These are phyloP conservation scores for Protonemura montana DNA, from an alignment of 2,888 invertebrate species.

Conservation along the genomic window DNA sequence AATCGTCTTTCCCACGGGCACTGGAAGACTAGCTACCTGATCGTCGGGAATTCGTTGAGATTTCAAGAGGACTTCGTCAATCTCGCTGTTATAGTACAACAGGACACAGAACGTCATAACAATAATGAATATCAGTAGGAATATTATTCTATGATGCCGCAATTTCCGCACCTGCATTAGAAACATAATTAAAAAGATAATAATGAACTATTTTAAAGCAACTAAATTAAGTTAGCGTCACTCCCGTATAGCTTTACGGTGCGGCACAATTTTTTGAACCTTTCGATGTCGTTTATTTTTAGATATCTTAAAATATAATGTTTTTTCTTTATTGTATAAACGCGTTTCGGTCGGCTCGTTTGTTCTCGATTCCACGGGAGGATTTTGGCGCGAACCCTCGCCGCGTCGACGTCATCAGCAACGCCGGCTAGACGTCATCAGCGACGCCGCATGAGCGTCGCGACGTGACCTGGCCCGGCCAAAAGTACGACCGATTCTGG, in stretches of 20 bases:
- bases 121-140: slow-evolving; percentile 21
- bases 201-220: neutral
- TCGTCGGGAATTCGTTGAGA: neutral
- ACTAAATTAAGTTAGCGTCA: neutral
- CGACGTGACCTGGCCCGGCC: neutral
- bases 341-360: neutral
- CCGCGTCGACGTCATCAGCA: slow-evolving; percentile 7
- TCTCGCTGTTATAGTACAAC: slow-evolving; percentile 29
- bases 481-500: neutral
- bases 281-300: slow-evolving; percentile 12
- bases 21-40: neutral
- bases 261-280: slow-evolving; percentile 27
- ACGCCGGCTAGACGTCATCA: neutral
- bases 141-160: slow-evolving; percentile 21
- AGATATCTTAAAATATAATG: slow-evolving; percentile 30
- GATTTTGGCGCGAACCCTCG: slow-evolving; percentile 31
- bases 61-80: slow-evolving; percentile 18
- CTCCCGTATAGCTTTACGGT: neutral
- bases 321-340: slow-evolving; percentile 41
- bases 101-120: slow-evolving; percentile 12
- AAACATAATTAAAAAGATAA: neutral
- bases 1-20: neutral
- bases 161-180: slow-evolving; percentile 1
- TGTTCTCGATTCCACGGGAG: neutral
- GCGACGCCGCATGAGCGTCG: neutral